Percentiles rank a stretch among this genome's conserved stretches.
Evolutionary conservation across 2,797 vertebrate species (phyloP).

Genomic region (Sarcophilus harrisii): DNA sequence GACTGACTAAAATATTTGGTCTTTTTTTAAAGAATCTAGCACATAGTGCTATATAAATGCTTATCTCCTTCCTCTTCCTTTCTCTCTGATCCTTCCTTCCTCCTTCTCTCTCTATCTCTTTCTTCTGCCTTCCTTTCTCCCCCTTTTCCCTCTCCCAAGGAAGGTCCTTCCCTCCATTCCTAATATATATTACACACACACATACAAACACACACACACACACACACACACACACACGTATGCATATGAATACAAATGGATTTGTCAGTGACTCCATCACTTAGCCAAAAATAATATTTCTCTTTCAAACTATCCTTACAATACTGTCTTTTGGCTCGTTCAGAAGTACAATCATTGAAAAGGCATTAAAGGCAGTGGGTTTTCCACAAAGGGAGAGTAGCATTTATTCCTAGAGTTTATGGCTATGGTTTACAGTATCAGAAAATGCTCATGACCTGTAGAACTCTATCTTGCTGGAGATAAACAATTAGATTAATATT

Average conservation of each 20-base stretch:
- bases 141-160: not conserved
- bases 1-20: not conserved
- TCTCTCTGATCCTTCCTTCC: not conserved
- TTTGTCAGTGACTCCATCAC: not conserved
- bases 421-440: not conserved
- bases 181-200: too few species aligned
- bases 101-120: not conserved
- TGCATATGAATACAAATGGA: not conserved
- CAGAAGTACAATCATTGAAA: not conserved
- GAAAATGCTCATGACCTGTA: slow-evolving; percentile 25
- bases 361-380: not conserved
- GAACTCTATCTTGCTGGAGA: not conserved
- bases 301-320: not conserved
- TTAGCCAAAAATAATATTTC: not conserved
- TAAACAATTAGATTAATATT: not conserved
- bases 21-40: not conserved
- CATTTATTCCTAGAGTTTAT: not conserved
- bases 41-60: not conserved
- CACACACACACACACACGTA: not conserved
- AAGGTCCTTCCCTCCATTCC: not conserved
- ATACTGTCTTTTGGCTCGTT: not conserved
- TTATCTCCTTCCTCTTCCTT: not conserved
- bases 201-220: not conserved
- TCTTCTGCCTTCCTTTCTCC: not conserved
- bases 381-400: not conserved